Conservation (phyloP, 37 sponge, comb jelly and placozoan species). For the Spongia lamella region DNA sequence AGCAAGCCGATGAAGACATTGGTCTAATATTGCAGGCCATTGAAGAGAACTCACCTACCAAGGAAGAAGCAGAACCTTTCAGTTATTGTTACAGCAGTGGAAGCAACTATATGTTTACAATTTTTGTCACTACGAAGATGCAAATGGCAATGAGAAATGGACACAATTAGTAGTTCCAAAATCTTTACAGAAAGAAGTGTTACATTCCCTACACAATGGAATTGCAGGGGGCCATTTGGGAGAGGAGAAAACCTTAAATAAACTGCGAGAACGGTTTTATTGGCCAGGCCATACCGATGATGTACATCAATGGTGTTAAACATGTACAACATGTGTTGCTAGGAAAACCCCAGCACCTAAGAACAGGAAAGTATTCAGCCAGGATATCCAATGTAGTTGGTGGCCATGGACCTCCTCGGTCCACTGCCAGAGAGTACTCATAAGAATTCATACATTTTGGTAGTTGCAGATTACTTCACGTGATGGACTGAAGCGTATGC, state of each 20-base stretch:
- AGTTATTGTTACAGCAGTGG: too few species aligned
- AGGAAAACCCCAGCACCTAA: neutral
- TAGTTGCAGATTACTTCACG: slow-evolving; percentile 21
- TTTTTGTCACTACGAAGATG: too few species aligned
- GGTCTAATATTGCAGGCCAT: too few species aligned
- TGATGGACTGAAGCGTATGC: slow-evolving; percentile 17
- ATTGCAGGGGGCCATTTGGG: slow-evolving; percentile 14
- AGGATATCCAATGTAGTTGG: slow-evolving; percentile 1
- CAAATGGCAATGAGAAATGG: too few species aligned
- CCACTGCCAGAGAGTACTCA: slow-evolving; percentile 3
- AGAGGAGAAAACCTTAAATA: slow-evolving; percentile 2
- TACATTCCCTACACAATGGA: slow-evolving; percentile 6
- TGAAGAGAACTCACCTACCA: too few species aligned
- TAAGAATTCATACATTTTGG: slow-evolving; percentile 21
- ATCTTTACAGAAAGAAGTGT: neutral
- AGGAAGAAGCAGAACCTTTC: too few species aligned
- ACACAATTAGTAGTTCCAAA: slow-evolving; percentile 15
- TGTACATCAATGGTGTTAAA: slow-evolving; percentile 21
- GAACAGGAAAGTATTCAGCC: neutral
- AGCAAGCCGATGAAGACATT: too few species aligned
- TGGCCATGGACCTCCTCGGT: slow-evolving; percentile 35
- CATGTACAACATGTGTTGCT: slow-evolving; percentile 4
- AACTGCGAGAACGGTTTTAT: slow-evolving; percentile 13
- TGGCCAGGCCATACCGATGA: slow-evolving; percentile 7
- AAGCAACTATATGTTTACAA: too few species aligned